Percentiles rank a stretch among this genome's conserved stretches.
Evolutionary conservation across 2,113 vertebrate genomes (phyloP).

Genomic region (Aldabrachelys gigantea): DNA sequence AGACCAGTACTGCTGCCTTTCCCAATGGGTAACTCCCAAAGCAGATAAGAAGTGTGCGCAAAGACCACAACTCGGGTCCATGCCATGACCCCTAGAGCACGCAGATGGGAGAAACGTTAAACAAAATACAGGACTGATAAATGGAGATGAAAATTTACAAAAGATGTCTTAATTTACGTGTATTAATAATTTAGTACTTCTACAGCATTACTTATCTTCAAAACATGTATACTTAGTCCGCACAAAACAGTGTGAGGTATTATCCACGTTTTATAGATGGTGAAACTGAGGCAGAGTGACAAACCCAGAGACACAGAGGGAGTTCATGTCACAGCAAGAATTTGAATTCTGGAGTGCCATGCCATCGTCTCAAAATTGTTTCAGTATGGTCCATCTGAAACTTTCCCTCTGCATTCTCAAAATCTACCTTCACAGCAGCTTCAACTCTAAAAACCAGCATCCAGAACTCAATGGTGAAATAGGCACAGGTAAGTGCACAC

Average conservation of each 20-base stretch:
- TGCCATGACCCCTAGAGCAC: not conserved
- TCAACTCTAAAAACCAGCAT: not conserved
- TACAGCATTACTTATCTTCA: not conserved
- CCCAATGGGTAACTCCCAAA: not conserved
- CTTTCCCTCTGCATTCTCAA: not conserved
- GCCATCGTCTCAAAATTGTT: not conserved
- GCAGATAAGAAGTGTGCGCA: rapidly evolving
- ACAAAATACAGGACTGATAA: not conserved
- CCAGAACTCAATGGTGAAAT: not conserved
- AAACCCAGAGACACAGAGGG: not conserved
- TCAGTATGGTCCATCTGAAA: not conserved
- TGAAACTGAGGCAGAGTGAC: not conserved
- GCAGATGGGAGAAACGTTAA: not conserved
- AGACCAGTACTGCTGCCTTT: not conserved
- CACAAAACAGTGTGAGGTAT: rapidly evolving
- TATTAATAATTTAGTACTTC: not conserved
- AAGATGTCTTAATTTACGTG: not conserved
- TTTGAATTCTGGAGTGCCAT: not conserved
- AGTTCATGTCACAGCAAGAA: not conserved
- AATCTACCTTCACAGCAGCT: not conserved
- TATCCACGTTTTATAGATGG: not conserved
- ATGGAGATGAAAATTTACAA: not conserved
- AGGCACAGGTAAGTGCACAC: not conserved
- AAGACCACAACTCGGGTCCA: not conserved
- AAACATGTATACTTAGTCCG: not conserved